Evolutionary conservation across 2,797 vertebrate species (phyloP).

Genomic region (Chaetodon trifasciatus): DNA sequence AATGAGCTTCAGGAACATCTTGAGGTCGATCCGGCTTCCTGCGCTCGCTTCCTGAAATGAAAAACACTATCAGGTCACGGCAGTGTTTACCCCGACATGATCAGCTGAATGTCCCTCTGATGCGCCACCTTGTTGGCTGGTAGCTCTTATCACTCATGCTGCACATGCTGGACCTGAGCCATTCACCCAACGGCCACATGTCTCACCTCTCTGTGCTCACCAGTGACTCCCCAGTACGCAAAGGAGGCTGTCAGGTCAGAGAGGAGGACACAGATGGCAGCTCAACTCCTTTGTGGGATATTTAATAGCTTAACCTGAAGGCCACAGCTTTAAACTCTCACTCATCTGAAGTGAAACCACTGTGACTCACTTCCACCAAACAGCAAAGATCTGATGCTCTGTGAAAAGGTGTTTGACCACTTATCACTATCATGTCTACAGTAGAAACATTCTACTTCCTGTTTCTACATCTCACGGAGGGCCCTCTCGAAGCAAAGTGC

Average conservation of each 20-base stretch:
- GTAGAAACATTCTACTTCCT: slow-evolving; percentile 7
- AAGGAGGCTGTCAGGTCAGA: slow-evolving; percentile 24
- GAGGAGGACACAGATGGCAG: slow-evolving; percentile 5
- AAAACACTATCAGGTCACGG: background rate
- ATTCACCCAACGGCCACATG: slow-evolving; percentile 23
- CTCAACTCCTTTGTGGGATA: background rate
- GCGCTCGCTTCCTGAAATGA: slow-evolving; percentile 14
- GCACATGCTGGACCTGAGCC: slow-evolving; percentile 32
- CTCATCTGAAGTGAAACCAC: background rate
- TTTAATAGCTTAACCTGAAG: background rate
- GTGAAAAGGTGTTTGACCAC: background rate
- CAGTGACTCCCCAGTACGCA: slow-evolving; percentile 19
- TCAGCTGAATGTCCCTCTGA: slow-evolving; percentile 14
- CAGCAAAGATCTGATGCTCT: slow-evolving; percentile 4
- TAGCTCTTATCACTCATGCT: slow-evolving; percentile 13
- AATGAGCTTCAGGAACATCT: slow-evolving; percentile 13
- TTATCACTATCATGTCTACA: background rate
- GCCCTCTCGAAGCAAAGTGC: slow-evolving; percentile 4
- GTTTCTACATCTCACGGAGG: slow-evolving; percentile 11
- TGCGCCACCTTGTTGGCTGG: slow-evolving; percentile 9
- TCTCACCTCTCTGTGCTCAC: slow-evolving; percentile 31
- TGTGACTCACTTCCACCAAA: background rate
- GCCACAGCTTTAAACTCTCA: background rate
- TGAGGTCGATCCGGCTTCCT: background rate
- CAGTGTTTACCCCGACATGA: slow-evolving; percentile 1